These are phyloP conservation scores for Rhipidura dahli DNA, from an alignment of 2,113 vertebrate species.

Conservation along the genomic window DNA sequence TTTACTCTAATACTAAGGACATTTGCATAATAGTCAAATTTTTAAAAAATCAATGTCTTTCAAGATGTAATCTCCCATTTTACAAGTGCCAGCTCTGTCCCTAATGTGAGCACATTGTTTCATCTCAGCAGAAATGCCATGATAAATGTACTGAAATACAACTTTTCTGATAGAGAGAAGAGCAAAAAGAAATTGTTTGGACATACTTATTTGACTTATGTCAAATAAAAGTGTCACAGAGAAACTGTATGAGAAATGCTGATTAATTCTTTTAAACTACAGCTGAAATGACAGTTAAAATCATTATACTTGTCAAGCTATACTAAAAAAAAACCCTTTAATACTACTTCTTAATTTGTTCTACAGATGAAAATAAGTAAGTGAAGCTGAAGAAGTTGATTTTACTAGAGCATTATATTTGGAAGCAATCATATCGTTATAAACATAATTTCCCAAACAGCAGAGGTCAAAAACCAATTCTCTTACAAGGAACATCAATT, in stretches of 20 bases:
- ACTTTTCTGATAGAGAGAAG: not conserved
- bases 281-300: not conserved
- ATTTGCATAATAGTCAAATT: not conserved
- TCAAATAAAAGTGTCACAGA: not conserved
- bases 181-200: not conserved
- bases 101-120: not conserved
- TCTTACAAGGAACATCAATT: not conserved
- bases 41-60: not conserved
- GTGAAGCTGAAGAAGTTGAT: not conserved
- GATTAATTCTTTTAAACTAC: not conserved
- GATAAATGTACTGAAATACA: not conserved
- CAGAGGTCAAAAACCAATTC: not conserved
- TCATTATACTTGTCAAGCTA: not conserved
- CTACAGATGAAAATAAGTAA: not conserved
- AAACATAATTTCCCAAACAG: not conserved
- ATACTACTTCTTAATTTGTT: not conserved
- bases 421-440: not conserved
- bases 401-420: not conserved
- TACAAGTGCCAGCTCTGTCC: not conserved
- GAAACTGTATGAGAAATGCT: not conserved
- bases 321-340: not conserved
- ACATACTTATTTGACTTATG: not conserved
- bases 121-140: not conserved
- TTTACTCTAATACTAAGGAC: not conserved
- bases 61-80: not conserved